Conservation (phyloP, 1,140 invertebrate genomes). For the Bombus haemorrhoidalis region DNA sequence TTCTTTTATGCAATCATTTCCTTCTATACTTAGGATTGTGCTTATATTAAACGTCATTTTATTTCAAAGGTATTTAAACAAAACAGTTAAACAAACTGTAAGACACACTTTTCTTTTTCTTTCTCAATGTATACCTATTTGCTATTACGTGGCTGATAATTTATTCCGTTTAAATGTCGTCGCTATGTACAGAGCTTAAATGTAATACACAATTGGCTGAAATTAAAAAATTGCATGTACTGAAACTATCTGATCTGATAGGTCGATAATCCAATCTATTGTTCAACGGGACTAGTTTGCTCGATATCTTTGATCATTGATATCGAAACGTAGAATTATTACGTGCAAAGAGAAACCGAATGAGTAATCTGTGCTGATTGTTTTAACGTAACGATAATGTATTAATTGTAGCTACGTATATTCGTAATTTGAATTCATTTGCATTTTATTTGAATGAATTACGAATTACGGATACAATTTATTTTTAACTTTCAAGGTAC, state of each 20-base stretch:
- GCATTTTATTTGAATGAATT: neutral
- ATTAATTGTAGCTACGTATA: neutral
- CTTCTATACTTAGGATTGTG: no score
- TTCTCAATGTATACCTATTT: no score
- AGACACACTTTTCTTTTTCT: neutral
- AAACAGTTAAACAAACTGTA: neutral
- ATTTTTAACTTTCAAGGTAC: neutral
- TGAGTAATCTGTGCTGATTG: neutral
- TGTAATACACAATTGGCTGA: neutral
- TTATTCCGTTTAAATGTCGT: constrained; percentile 3
- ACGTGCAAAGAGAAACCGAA: neutral
- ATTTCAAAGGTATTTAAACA: neutral
- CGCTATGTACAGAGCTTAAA: neutral
- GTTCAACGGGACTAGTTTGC: neutral
- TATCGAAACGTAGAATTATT: neutral
- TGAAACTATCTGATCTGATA: constrained; percentile 12
- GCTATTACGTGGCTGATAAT: neutral
- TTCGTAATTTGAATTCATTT: constrained; percentile 5
- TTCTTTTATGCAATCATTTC: no score
- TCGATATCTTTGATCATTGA: neutral
- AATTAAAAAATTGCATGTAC: neutral
- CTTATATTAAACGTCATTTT: neutral
- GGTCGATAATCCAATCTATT: constrained; percentile 1
- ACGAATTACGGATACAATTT: neutral
- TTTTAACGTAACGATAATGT: constrained; percentile 3